Evolutionary conservation across 2,888 invertebrate genomes (phyloP).

Genomic region (Callinectes sapidus): DNA sequence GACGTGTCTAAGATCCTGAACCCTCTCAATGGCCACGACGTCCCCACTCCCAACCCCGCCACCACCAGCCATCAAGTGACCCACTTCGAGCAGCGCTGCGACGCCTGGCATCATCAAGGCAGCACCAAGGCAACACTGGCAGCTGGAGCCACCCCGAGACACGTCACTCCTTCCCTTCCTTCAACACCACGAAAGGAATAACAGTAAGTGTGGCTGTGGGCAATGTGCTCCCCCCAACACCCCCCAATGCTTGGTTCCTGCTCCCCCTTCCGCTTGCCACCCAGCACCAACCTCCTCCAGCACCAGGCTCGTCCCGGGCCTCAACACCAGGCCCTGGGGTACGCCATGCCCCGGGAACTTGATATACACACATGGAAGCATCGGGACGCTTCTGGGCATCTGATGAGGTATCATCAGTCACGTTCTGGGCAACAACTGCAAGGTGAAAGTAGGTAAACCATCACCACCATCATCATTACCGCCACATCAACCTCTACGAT

Average conservation of each 20-base stretch:
- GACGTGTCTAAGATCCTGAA: conserved; percentile 7
- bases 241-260: background rate
- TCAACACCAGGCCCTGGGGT: background rate
- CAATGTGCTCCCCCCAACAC: conserved; percentile 14
- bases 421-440: background rate
- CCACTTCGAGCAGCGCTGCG: background rate
- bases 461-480: too few species aligned
- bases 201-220: conserved; percentile 14
- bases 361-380: background rate
- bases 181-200: background rate
- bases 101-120: background rate
- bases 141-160: background rate
- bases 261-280: background rate
- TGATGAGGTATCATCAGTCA: background rate
- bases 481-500: background rate
- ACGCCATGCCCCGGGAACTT: background rate
- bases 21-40: background rate
- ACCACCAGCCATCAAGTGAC: background rate
- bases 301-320: background rate
- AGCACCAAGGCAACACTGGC: background rate
- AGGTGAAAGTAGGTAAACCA: background rate
- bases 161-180: background rate
- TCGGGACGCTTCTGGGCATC: background rate
- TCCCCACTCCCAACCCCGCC: background rate
- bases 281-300: too few species aligned